These are phyloP conservation scores for Geothlypis trichas DNA, from an alignment of 2,113 vertebrate genomes.

Conservation along the genomic window DNA sequence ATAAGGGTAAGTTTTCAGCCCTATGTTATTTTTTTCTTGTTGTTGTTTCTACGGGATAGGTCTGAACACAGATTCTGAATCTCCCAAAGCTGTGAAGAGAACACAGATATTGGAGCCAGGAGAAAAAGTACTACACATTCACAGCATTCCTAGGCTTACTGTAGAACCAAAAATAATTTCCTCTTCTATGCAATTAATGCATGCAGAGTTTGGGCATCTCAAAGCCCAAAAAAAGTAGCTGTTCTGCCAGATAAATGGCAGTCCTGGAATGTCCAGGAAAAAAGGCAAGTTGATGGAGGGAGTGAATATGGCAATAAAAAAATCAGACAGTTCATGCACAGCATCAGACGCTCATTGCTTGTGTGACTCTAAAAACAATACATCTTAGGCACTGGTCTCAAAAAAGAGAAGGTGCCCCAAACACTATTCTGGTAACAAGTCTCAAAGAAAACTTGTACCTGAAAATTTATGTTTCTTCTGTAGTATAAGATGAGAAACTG, in stretches of 20 bases:
- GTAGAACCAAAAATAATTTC: neutral
- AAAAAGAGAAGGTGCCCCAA: no score
- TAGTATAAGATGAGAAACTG: no score
- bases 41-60: neutral
- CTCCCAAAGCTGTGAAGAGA: neutral
- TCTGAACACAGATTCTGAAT: neutral
- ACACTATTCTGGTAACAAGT: no score
- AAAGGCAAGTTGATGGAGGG: neutral
- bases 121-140: neutral
- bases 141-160: neutral
- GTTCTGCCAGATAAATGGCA: neutral
- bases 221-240: neutral
- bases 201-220: neutral
- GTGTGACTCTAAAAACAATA: no score
- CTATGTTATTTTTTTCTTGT: neutral
- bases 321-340: neutral
- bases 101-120: neutral
- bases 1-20: slow-evolving; percentile 72
- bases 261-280: neutral
- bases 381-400: no score
- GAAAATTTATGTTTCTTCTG: no score
- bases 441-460: no score
- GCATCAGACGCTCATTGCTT: no score
- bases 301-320: neutral
- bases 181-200: neutral